Evolutionary conservation across 2,888 invertebrate genomes (phyloP).

Genomic region (Acleris emargana): DNA sequence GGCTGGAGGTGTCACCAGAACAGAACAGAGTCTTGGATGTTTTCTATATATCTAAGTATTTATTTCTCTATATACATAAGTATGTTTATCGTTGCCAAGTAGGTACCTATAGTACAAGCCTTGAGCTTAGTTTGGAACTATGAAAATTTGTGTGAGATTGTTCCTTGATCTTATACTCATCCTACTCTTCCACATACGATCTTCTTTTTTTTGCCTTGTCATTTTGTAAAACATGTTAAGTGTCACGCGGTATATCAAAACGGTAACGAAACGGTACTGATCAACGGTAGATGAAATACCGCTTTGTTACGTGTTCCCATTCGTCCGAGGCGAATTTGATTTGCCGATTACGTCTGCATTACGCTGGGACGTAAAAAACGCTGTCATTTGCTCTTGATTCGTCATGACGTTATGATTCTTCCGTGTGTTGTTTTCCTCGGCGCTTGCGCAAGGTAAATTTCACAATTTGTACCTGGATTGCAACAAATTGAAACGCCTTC

Average conservation of each 20-base stretch:
- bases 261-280: constrained; percentile 12
- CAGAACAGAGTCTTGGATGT: no score
- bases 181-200: background rate
- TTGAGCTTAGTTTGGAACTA: no score
- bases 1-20: no score
- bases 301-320: constrained; percentile 11
- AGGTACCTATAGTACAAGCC: no score
- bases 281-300: constrained; percentile 22
- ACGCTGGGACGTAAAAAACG: constrained; percentile 21
- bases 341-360: constrained; percentile 23
- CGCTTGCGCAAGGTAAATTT: background rate
- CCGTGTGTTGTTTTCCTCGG: constrained; percentile 18
- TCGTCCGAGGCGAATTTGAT: constrained; percentile 20
- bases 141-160: no score
- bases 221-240: background rate
- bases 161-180: background rate
- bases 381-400: constrained; percentile 19
- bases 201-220: background rate
- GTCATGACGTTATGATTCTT: constrained; percentile 18
- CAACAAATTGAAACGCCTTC: background rate
- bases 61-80: no score
- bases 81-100: no score
- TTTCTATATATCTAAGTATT: no score
- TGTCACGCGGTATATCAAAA: background rate
- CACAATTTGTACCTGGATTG: background rate